phyloP scores from a whole-genome alignment of 2,113 vertebrate genomes.

The Morone saxatilis region DNA sequence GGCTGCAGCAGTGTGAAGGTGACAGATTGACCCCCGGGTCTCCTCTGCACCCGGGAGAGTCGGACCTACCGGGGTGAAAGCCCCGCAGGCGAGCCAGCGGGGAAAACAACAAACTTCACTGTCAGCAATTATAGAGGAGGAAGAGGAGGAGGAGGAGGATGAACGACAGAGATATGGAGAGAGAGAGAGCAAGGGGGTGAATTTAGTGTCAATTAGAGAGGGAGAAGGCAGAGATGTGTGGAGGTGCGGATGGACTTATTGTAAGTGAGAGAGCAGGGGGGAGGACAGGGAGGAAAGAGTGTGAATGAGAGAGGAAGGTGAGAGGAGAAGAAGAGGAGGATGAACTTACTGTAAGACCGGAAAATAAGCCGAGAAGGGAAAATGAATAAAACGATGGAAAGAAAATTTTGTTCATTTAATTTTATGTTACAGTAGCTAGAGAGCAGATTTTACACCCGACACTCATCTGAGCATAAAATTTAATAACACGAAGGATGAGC shows the following conservation, averaged over 20 bases:
- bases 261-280: background rate
- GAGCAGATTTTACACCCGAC: background rate
- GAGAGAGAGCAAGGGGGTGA: background rate
- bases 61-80: constrained; percentile 12
- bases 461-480: constrained; percentile 17
- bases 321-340: background rate
- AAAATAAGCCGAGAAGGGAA: background rate
- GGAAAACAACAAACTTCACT: constrained; percentile 39
- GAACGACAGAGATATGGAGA: background rate
- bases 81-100: constrained; percentile 50
- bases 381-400: background rate
- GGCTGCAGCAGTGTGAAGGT: constrained; percentile 63
- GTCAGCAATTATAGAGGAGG: constrained; percentile 63
- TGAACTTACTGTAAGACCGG: too few relatives aligned
- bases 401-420: constrained; percentile 7
- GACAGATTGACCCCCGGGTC: constrained; percentile 55
- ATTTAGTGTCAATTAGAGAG: constrained; percentile 36
- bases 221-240: constrained; percentile 4
- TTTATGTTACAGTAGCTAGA: background rate
- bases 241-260: constrained; percentile 24
- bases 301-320: background rate
- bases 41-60: constrained; percentile 46
- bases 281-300: background rate
- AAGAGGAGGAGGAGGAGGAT: constrained; percentile 2
- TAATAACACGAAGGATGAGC: constrained; percentile 4